These are phyloP conservation scores for Microcebus jonahi DNA, from an alignment of 2,113 vertebrate genomes.

Conservation along the genomic window DNA sequence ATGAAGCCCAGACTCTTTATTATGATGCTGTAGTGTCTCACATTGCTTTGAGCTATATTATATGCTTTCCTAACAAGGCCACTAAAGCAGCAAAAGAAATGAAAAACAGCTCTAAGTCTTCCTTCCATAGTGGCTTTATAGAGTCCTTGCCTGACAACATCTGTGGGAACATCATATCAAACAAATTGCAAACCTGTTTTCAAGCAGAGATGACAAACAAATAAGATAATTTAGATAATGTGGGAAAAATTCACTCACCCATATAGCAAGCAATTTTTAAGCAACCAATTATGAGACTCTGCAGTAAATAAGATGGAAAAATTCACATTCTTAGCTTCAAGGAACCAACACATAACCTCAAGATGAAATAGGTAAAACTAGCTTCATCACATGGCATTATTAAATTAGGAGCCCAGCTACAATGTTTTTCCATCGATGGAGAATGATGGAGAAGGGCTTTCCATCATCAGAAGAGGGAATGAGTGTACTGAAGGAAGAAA, in stretches of 20 bases:
- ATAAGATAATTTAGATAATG: not conserved
- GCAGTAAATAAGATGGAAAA: not conserved
- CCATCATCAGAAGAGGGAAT: not conserved
- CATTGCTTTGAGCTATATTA: not conserved
- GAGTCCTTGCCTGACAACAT: not conserved
- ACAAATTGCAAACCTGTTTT: not conserved
- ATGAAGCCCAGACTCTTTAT: not conserved
- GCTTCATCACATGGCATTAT: not conserved
- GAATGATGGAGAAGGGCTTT: not conserved
- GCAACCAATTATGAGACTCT: not conserved
- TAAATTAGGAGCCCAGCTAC: not conserved
- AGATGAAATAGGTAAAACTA: not conserved
- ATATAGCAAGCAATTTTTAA: not conserved
- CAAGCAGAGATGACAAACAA: conserved; percentile 17
- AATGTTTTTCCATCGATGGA: not conserved
- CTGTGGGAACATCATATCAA: not conserved
- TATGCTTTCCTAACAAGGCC: not conserved
- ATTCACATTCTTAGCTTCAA: not conserved
- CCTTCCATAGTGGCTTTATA: not conserved
- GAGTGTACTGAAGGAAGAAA: not conserved
- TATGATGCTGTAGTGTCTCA: not conserved
- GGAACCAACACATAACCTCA: not conserved
- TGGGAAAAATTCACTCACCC: not conserved
- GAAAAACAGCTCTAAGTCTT: conserved; percentile 36
- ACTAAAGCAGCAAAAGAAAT: conserved; percentile 12